Percentiles rank a stretch among this genome's conserved stretches.
These are phyloP conservation scores for Ramazzottius varieornatus DNA, from an alignment of 2,888 invertebrate genomes.

Conservation along the genomic window DNA sequence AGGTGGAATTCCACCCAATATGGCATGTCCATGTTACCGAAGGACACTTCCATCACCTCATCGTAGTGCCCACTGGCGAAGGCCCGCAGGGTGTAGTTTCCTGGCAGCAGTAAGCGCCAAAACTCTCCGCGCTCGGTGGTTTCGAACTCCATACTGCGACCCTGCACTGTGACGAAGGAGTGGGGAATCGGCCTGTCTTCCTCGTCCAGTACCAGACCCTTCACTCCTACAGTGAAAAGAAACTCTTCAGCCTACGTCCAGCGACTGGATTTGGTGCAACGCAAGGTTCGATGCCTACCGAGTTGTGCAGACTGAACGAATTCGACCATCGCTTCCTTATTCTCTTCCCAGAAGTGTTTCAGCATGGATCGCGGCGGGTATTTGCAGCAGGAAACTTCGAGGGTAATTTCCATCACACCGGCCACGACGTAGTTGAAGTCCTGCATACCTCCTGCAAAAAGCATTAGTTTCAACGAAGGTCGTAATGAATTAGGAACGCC, in stretches of 20 bases:
- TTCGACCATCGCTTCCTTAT: slow-evolving; percentile 36
- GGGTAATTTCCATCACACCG: slow-evolving; percentile 77
- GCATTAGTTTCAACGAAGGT: neutral
- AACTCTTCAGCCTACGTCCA: too few species aligned
- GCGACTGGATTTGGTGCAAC: neutral
- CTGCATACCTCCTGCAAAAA: slow-evolving; percentile 47
- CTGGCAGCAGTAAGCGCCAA: slow-evolving; percentile 68
- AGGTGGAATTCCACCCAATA: neutral
- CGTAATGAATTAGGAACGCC: neutral
- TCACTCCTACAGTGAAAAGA: slow-evolving; percentile 31
- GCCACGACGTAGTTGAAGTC: slow-evolving; percentile 80
- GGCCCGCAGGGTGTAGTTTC: slow-evolving; percentile 37
- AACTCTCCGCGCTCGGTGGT: slow-evolving; percentile 40
- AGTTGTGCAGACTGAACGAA: slow-evolving; percentile 11
- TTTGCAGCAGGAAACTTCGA: slow-evolving; percentile 81
- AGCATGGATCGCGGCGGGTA: slow-evolving; percentile 55
- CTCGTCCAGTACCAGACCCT: slow-evolving; percentile 53
- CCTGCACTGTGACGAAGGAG: neutral
- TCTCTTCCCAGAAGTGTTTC: slow-evolving; percentile 59
- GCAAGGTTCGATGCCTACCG: slow-evolving; percentile 9
- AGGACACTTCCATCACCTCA: neutral
- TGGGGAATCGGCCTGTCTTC: slow-evolving; percentile 39
- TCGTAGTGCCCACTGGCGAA: slow-evolving; percentile 1
- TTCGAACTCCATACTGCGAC: slow-evolving; percentile 1
- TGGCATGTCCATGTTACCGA: neutral